These are phyloP conservation scores for Psammodynastes pulverulentus DNA, from an alignment of 2,113 vertebrate species.

Conservation along the genomic window DNA sequence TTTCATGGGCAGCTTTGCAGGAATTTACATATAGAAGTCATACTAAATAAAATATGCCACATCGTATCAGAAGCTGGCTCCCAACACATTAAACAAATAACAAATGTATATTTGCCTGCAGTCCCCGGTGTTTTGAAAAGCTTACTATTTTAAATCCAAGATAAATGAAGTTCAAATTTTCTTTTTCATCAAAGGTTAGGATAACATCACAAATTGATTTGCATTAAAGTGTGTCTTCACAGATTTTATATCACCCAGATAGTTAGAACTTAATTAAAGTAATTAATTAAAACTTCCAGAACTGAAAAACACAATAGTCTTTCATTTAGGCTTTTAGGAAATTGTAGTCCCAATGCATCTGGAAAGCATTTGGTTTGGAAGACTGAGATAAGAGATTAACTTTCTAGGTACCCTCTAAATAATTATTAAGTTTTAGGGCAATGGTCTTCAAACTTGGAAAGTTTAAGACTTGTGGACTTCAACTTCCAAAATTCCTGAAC, in stretches of 20 bases:
- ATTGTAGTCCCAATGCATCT: background rate
- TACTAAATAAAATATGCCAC: slow-evolving; percentile 27
- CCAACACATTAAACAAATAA: background rate
- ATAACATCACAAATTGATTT: background rate
- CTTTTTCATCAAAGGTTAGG: background rate
- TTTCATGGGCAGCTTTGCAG: background rate
- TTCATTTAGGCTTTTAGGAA: background rate
- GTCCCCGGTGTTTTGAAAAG: background rate
- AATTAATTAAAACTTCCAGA: background rate
- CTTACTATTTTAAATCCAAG: slow-evolving; percentile 30
- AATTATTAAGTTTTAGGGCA: background rate
- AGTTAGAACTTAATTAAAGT: background rate
- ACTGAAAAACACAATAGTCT: background rate
- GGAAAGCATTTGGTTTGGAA: slow-evolving; percentile 11
- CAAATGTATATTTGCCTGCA: background rate
- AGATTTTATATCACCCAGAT: background rate
- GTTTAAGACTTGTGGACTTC: background rate
- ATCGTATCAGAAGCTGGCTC: slow-evolving; percentile 10
- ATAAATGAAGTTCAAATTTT: background rate
- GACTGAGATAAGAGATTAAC: background rate
- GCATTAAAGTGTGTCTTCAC: background rate
- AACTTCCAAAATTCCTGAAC: no score
- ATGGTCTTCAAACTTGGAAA: no score
- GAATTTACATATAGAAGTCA: slow-evolving; percentile 21
- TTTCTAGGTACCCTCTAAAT: background rate